Base-by-base conservation (phyloP, 2,797 vertebrate genomes). In the Chaetophractus vellerosus region DNA sequence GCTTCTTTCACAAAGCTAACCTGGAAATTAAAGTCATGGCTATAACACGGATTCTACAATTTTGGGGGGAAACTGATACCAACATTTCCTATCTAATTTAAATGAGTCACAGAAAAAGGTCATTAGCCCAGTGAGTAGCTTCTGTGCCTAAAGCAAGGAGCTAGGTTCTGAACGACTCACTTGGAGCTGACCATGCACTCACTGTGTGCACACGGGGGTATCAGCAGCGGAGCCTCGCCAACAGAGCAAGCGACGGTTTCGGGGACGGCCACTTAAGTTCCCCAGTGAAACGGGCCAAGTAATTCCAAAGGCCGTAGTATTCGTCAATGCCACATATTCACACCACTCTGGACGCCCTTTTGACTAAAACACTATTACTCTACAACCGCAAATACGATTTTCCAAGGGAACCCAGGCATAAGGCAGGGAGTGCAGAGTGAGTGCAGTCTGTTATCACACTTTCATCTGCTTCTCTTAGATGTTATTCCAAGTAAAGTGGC, bases 1-100 rank as follows among this genome's bases (percentile, higher is more conserved):
- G 99, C 99, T 98, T 99, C 99, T 91, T 99, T 99, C 96, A 99
- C 99, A 97, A 99, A 99, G 98, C 99, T 99, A 97, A 99, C 99
- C 99, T 99, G 93, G 23, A 91, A 84, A 91, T 31, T 36, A 69
- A 79, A 89, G 71, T 71, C n/a, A 41, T 0, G n/a, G 69, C 75
- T 45, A 93, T 50, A 93, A 89, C 14, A 84, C 0, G 21, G 33
- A 21, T 16, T 81, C 38, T 48, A 33, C 55, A 38, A 84, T 71
- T 16, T 23, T 6, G 36, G 41, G 12, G 80, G 52, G 14, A 69
- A 31, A 66, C 0, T 0, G 31, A 87, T 6, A 81, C 5, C 50
- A 74, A 36, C 36, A 91, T 19, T 80, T 69, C 38, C 33, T 14
- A 68, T 6, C 59, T 55, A 55, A 52, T 23, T 59, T 52, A 68